phyloP scores from a whole-genome alignment of 1,140 invertebrate species.

The Melitaea cinxia region DNA sequence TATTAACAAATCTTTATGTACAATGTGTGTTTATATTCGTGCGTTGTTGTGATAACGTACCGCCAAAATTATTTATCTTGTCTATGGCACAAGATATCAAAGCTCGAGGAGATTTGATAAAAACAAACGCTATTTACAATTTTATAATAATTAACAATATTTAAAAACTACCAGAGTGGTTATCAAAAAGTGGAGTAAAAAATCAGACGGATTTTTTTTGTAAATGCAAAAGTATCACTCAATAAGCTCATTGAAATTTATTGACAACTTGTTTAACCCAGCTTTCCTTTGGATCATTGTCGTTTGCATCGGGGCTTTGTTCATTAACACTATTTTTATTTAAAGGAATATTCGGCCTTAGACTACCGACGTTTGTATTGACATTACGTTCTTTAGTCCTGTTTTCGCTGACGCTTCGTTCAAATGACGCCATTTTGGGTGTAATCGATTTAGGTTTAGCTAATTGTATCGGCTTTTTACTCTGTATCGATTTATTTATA shows the following conservation, averaged over 20 bases:
- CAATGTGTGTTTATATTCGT: constrained; percentile 41
- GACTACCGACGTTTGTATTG: constrained; percentile 31
- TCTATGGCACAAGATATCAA: constrained; percentile 75
- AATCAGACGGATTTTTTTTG: constrained; percentile 58
- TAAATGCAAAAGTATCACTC: constrained; percentile 56
- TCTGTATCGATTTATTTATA: constrained; percentile 41
- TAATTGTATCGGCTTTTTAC: constrained; percentile 53
- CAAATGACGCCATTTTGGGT: constrained; percentile 67
- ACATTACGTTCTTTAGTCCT: constrained; percentile 38
- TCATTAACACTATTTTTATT: constrained; percentile 49
- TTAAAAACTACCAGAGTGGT: constrained; percentile 30
- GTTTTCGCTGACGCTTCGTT: constrained; percentile 60
- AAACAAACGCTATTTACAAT: constrained; percentile 61
- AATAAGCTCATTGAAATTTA: constrained; percentile 77
- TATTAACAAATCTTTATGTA: constrained; percentile 55
- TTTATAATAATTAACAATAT: constrained; percentile 36
- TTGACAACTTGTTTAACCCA: constrained; percentile 81
- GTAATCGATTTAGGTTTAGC: constrained; percentile 65
- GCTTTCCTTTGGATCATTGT: constrained; percentile 66
- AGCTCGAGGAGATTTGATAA: constrained; percentile 59
- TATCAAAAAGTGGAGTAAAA: constrained; percentile 38
- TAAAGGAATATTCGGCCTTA: constrained; percentile 46
- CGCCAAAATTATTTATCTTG: constrained; percentile 59
- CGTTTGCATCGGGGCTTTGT: constrained; percentile 40
- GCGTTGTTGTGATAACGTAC: constrained; percentile 38